Percentiles rank a stretch among this genome's conserved stretches.
phyloP scores from a whole-genome alignment of 2,797 vertebrate genomes.

The Syngnathus acus region DNA sequence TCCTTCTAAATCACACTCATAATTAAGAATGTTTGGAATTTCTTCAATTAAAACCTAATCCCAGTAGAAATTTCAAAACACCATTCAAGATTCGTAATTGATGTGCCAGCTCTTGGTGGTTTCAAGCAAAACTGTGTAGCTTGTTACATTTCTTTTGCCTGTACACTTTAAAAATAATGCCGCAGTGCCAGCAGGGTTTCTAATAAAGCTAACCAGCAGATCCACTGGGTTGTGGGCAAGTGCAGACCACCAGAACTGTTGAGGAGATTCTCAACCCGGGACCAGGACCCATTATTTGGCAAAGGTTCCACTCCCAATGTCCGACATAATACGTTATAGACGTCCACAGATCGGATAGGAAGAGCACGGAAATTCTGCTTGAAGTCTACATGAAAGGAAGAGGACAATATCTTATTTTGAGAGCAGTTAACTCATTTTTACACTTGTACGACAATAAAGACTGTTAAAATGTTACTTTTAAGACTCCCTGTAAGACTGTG shows the following conservation, averaged over 20 bases:
- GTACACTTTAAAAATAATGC: constrained; percentile 8
- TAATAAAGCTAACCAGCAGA: constrained; percentile 50
- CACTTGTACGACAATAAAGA: too few relatives aligned
- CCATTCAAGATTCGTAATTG: neutral
- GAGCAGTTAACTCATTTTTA: neutral
- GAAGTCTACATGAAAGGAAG: constrained; percentile 74
- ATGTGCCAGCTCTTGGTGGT: neutral
- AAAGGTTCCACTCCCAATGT: constrained; percentile 73
- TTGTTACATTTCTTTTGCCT: neutral
- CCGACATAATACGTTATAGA: constrained; percentile 90
- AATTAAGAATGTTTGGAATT: too few relatives aligned
- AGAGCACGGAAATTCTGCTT: constrained; percentile 74
- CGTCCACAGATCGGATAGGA: constrained; percentile 81
- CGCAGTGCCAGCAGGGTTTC: constrained; percentile 41
- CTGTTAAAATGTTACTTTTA: neutral
- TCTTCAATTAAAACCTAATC: too few relatives aligned
- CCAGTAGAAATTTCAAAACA: neutral
- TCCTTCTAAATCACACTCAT: neutral
- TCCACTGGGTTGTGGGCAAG: neutral
- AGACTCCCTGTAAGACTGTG: too few relatives aligned
- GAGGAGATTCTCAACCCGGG: constrained; percentile 79
- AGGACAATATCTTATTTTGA: neutral
- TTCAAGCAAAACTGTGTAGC: neutral
- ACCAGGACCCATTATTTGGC: constrained; percentile 96
- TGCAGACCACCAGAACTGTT: constrained; percentile 34